Evolutionary conservation across 2,888 invertebrate species (phyloP).

Genomic region (Seira musarum): DNA sequence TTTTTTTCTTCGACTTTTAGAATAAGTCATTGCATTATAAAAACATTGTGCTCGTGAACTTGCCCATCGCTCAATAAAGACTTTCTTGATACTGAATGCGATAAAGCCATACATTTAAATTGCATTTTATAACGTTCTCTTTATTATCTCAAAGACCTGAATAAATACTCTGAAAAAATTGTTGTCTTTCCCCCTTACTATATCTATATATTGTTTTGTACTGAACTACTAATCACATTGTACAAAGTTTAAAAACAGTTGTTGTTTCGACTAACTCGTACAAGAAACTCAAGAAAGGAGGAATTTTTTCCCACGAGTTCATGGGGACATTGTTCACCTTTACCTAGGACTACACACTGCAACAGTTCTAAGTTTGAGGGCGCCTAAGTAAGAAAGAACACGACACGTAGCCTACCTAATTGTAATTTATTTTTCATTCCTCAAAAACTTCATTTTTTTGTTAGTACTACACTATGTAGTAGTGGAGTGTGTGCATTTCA

Average conservation of each 20-base stretch:
- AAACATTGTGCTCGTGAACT: background rate
- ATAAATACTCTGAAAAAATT: slow-evolving; percentile 27
- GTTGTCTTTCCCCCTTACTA: slow-evolving; percentile 18
- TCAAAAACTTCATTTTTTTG: background rate
- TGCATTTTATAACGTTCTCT: slow-evolving; percentile 16
- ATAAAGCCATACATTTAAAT: background rate
- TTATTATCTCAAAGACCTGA: slow-evolving; percentile 56
- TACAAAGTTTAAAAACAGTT: slow-evolving; percentile 3
- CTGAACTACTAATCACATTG: slow-evolving; percentile 39
- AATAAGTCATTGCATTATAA: background rate
- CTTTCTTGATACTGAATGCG: background rate
- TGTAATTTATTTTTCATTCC: slow-evolving; percentile 13
- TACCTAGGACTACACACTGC: slow-evolving; percentile 7
- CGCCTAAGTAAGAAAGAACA: background rate
- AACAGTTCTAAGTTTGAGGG: background rate
- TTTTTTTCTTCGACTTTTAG: background rate
- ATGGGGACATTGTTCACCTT: slow-evolving; percentile 47
- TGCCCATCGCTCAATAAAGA: background rate
- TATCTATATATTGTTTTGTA: slow-evolving; percentile 7
- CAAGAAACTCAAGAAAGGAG: slow-evolving; percentile 1
- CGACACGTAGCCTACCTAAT: background rate
- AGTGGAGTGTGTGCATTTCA: background rate
- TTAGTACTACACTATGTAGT: background rate
- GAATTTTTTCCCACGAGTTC: slow-evolving; percentile 57
- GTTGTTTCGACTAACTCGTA: background rate